Conservation (phyloP, 2,113 vertebrate genomes). For the Carassius carassius region DNA sequence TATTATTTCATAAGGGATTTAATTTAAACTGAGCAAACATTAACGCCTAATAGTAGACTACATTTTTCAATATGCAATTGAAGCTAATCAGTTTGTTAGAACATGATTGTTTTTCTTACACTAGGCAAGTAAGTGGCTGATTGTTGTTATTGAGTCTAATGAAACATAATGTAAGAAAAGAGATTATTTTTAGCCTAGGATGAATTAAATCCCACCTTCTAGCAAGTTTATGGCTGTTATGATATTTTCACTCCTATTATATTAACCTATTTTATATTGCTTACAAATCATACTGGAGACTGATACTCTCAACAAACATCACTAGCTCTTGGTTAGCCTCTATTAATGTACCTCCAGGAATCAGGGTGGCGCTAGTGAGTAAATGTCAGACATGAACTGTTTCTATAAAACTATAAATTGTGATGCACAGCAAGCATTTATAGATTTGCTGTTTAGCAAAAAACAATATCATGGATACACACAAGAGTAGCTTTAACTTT, state of each 20-base stretch:
- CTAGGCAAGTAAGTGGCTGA: background rate
- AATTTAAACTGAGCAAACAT: background rate
- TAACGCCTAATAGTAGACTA: background rate
- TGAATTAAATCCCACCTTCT: background rate
- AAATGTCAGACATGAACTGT: background rate
- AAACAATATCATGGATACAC: too few species aligned
- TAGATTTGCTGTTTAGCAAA: too few species aligned
- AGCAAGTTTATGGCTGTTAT: background rate
- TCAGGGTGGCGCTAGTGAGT: background rate
- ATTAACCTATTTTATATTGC: background rate
- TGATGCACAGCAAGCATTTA: too few species aligned
- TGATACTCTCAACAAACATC: background rate
- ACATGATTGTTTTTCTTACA: background rate
- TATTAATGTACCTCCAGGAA: background rate
- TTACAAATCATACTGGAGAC: background rate
- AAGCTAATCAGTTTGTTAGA: background rate
- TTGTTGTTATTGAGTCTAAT: background rate
- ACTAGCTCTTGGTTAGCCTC: background rate
- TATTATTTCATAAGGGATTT: background rate
- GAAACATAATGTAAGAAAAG: background rate
- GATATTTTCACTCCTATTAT: background rate
- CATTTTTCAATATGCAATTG: background rate
- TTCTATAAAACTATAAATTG: background rate
- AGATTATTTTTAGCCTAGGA: slow-evolving; percentile 2
- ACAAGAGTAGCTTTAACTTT: too few species aligned